Conservation (phyloP, 2,113 vertebrate genomes). For the Tachysurus fulvidraco region DNA sequence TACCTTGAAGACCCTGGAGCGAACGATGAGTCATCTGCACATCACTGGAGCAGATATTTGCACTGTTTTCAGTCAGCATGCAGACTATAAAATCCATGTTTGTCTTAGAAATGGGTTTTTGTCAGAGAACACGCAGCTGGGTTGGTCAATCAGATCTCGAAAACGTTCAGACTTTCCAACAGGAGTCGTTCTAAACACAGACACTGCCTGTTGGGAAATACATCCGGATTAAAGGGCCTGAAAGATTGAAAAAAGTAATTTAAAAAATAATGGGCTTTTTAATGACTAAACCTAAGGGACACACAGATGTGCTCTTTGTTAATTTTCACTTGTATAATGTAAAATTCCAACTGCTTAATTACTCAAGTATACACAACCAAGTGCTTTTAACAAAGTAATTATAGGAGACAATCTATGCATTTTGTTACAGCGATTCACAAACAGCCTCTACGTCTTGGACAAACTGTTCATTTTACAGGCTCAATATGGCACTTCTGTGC, state of each 20-base stretch:
- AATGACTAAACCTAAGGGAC: conserved; percentile 86
- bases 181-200: conserved; percentile 77
- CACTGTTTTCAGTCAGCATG: conserved; percentile 48
- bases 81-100: conserved; percentile 53
- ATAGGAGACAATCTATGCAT: conserved; percentile 70
- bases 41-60: conserved; percentile 52
- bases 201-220: conserved; percentile 81
- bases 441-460: conserved; percentile 62
- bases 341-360: conserved; percentile 86
- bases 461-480: conserved; percentile 42
- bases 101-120: conserved; percentile 65
- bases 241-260: conserved; percentile 86
- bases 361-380: conserved; percentile 81
- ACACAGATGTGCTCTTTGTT: conserved; percentile 85
- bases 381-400: conserved; percentile 81
- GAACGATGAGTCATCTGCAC: conserved; percentile 47
- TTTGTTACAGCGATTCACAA: conserved; percentile 60
- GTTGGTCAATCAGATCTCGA: conserved; percentile 64
- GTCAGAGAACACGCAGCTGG: conserved; percentile 58
- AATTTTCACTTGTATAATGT: conserved; percentile 85
- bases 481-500: conserved; percentile 18
- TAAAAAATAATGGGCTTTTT: conserved; percentile 88
- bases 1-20: conserved; percentile 25
- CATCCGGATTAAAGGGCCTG: conserved; percentile 80
- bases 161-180: conserved; percentile 77